Conservation (phyloP, 2,888 invertebrate species). For the Dasysyrphus albostriatus region DNA sequence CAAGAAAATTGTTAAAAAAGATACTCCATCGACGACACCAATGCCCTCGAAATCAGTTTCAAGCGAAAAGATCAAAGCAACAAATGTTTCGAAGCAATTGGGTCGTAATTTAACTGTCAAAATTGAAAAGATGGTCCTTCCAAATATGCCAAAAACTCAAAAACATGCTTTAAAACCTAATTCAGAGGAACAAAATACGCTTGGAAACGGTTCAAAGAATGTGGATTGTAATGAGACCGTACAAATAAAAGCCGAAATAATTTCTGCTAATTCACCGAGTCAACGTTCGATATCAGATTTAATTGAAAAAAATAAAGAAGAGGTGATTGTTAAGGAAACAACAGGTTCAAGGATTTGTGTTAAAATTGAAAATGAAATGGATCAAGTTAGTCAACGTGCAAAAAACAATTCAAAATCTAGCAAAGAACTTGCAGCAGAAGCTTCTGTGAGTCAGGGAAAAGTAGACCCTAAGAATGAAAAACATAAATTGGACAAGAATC, state of each 20-base stretch:
- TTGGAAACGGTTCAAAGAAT: neutral
- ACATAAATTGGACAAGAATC: neutral
- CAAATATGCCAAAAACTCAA: neutral
- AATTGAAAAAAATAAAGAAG: neutral
- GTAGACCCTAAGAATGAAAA: neutral
- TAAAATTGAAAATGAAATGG: neutral
- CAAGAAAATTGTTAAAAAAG: neutral
- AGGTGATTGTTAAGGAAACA: neutral
- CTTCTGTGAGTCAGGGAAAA: neutral
- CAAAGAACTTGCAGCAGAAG: neutral
- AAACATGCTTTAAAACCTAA: neutral
- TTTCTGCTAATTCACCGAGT: neutral
- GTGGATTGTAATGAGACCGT: neutral
- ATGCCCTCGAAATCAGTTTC: neutral
- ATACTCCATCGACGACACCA: neutral
- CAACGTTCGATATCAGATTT: neutral
- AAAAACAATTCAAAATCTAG: too few species aligned
- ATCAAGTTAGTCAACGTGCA: neutral
- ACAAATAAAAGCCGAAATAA: neutral
- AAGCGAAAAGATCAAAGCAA: neutral
- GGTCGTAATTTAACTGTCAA: neutral
- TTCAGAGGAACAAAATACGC: neutral
- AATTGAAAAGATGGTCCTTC: slow-evolving; percentile 17
- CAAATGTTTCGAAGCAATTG: neutral
- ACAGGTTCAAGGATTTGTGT: neutral